Percentiles rank a stretch among this genome's conserved stretches.
Evolutionary conservation across 2,797 vertebrate genomes (phyloP).

Genomic region (Enteromius unitaeniatus): DNA sequence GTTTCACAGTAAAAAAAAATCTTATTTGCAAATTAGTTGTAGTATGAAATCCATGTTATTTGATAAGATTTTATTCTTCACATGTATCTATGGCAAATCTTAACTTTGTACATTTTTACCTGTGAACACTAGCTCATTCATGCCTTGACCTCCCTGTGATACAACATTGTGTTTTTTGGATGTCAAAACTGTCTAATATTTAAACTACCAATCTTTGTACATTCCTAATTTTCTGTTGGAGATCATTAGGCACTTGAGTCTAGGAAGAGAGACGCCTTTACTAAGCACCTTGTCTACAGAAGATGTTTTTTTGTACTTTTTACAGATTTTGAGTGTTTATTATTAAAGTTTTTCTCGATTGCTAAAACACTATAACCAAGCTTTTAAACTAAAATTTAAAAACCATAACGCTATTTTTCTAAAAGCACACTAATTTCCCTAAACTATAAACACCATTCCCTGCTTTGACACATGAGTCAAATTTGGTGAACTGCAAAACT

Average conservation of each 20-base stretch:
- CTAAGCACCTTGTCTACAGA: background rate
- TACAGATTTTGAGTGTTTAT: background rate
- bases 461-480: too few relatives aligned
- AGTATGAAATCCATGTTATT: background rate
- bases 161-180: too few relatives aligned
- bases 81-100: background rate
- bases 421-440: too few relatives aligned
- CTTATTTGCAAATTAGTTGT: background rate
- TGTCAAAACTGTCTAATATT: too few relatives aligned
- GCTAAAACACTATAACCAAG: too few relatives aligned
- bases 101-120: background rate
- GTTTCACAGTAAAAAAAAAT: too few relatives aligned
- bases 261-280: conserved; percentile 12
- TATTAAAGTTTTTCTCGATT: background rate
- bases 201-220: background rate
- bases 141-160: too few relatives aligned
- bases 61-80: background rate
- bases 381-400: too few relatives aligned
- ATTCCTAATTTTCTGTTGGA: conserved; percentile 56
- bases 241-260: conserved; percentile 1
- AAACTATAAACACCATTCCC: too few relatives aligned
- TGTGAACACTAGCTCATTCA: background rate
- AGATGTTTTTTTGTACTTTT: background rate
- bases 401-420: too few relatives aligned
- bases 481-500: too few relatives aligned